These are phyloP conservation scores for Centroberyx gerrardi DNA, from an alignment of 2,797 vertebrate genomes.

Conservation along the genomic window DNA sequence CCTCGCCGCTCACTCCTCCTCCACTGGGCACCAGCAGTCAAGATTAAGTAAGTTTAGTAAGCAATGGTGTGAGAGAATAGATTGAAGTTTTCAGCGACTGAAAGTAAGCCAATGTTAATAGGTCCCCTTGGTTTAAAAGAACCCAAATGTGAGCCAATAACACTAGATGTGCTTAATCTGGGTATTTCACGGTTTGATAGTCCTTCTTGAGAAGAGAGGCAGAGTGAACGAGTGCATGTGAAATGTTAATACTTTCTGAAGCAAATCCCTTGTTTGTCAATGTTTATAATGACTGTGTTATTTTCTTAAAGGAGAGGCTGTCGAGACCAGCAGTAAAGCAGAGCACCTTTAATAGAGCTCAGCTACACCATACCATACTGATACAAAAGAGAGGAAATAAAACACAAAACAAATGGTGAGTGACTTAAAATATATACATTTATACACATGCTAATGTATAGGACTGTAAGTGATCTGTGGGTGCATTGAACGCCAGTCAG, in stretches of 20 bases:
- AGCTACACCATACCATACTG: constrained; percentile 51
- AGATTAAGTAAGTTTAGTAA: background rate
- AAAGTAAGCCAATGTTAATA: constrained; percentile 8
- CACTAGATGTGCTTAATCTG: background rate
- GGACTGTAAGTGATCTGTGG: constrained; percentile 57
- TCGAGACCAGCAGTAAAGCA: constrained; percentile 42
- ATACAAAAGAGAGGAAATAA: constrained; percentile 70
- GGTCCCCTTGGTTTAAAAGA: constrained; percentile 7
- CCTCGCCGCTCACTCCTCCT: constrained; percentile 44
- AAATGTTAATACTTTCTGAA: background rate
- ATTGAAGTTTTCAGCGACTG: background rate
- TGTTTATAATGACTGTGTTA: background rate
- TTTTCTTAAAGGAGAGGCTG: constrained; percentile 34
- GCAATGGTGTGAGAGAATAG: background rate
- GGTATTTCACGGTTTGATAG: background rate
- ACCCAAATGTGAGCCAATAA: background rate
- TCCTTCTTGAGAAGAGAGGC: background rate
- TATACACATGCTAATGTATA: constrained; percentile 81
- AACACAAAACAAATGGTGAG: constrained; percentile 70
- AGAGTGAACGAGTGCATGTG: background rate
- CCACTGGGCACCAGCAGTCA: constrained; percentile 23
- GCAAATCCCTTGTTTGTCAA: background rate
- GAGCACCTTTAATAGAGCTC: constrained; percentile 73
- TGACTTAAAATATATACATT: constrained; percentile 85
- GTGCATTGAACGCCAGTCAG: constrained; percentile 60